These are phyloP conservation scores for Spizaetus ornatus DNA, from an alignment of 2,113 vertebrate genomes.

Conservation along the genomic window DNA sequence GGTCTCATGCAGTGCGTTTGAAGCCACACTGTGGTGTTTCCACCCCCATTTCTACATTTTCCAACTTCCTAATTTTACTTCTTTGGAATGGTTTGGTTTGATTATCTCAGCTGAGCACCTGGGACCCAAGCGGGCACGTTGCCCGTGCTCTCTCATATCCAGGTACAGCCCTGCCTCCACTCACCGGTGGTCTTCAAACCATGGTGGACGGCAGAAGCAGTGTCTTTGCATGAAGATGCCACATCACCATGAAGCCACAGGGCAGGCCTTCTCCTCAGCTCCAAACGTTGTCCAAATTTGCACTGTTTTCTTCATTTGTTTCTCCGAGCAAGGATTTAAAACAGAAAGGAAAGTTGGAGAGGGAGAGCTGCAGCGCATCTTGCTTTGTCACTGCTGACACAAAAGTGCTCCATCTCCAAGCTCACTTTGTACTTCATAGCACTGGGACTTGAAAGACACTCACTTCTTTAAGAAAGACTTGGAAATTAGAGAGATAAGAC, in stretches of 20 bases:
- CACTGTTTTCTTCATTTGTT: background rate
- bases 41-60: background rate
- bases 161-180: no score
- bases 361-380: background rate
- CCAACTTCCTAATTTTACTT: background rate
- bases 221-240: background rate
- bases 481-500: background rate
- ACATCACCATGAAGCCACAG: background rate
- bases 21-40: background rate
- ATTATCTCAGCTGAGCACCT: background rate
- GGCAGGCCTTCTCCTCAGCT: background rate
- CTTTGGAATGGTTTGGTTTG: background rate
- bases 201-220: rapidly evolving
- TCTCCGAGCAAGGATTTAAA: background rate
- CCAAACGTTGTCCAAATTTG: rapidly evolving
- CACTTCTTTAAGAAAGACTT: background rate
- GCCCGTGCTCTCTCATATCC: rapidly evolving
- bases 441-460: background rate
- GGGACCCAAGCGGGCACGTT: rapidly evolving
- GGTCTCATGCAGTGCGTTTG: background rate
- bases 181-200: background rate
- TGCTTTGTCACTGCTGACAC: background rate
- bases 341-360: background rate
- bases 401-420: background rate
- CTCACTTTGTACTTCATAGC: background rate